Base-by-base conservation (phyloP, 2,113 vertebrate genomes). In the Mus pahari region DNA sequence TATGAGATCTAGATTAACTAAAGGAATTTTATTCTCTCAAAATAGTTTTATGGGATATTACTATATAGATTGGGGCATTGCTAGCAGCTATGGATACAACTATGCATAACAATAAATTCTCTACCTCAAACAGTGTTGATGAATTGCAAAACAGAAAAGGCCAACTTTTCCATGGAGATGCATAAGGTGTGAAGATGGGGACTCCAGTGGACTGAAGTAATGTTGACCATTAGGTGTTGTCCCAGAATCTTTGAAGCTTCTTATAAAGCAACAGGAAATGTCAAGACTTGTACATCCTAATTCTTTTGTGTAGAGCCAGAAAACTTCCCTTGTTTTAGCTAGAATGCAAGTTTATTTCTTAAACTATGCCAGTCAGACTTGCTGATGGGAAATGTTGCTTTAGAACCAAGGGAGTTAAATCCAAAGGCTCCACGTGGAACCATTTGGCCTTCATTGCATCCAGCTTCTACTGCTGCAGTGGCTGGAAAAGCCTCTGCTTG, bases 21-120 rank as follows among this genome's bases (percentile, higher is more conserved):
- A 94, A 22, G 26, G 19, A 96, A 92, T 50, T 74, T 36, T 89
- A 90, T 70, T 86, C 17, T 42, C 42, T 81, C 73, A 55, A 90
- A 11, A 64, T 70, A 75, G 74, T n/a, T 62, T 93, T 95, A 84
- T 19, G 94, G 50, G 33, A 36, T 62, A 92, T 36, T 86, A 90
- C 48, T 84, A 2, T 81, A 13, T 93, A 24, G 7, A 62, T 13
- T 13, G 91, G 62, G 77, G 55, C 87, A 70, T 5, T 68, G 9
- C 55, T 71, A 26, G 19, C 50, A 17, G 53, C 55, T 60, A 36
- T 33, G 33, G 39, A 88, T 70, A 60, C 7, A 75, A 81, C 7
- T 92, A 36, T 60, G 45, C 90, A 88, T 90, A 90, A 96, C 92
- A 88, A 89, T 55, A 77, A 78, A 66, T 13, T 50, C 48, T 81